Percentiles rank a stretch among this genome's conserved stretches.
Evolutionary conservation across 2,888 invertebrate species (phyloP).

Genomic region (Pachymerium ferrugineum): DNA sequence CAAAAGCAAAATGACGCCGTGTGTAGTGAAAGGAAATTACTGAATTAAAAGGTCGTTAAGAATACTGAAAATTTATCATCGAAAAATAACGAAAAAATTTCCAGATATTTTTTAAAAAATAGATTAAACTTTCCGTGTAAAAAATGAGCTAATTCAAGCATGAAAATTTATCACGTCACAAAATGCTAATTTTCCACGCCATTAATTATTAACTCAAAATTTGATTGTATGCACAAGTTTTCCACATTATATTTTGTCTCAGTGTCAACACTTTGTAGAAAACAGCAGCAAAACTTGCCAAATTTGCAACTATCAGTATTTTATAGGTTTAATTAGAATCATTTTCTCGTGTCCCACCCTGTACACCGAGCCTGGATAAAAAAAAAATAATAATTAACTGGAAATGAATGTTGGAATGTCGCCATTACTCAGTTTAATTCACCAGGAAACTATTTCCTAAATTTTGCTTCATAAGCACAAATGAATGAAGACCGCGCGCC

Average conservation of each 20-base stretch:
- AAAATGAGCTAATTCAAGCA: too few relatives aligned
- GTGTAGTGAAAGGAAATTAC: neutral
- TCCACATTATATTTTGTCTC: too few relatives aligned
- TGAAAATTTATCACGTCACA: too few relatives aligned
- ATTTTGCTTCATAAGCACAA: neutral
- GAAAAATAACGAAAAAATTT: neutral
- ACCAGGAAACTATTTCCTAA: neutral
- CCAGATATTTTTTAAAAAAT: neutral
- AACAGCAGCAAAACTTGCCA: too few relatives aligned
- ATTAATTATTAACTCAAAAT: too few relatives aligned
- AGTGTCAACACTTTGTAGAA: too few relatives aligned
- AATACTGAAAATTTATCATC: neutral
- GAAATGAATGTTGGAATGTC: neutral
- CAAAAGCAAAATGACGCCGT: neutral
- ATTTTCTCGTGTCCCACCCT: neutral
- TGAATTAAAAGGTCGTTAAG: slow-evolving; percentile 6
- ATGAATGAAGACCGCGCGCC: neutral
- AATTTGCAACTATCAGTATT: neutral
- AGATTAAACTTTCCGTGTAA: too few relatives aligned
- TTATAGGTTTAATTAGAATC: slow-evolving; percentile 23
- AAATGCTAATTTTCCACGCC: too few relatives aligned
- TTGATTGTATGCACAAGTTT: too few relatives aligned
- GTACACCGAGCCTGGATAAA: too few relatives aligned
- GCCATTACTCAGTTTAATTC: slow-evolving; percentile 15
- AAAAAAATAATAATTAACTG: slow-evolving; percentile 9